Percentiles rank a stretch among this genome's conserved stretches.
These are phyloP conservation scores for Scylla paramamosain DNA, from an alignment of 1,140 invertebrate species.

Conservation along the genomic window DNA sequence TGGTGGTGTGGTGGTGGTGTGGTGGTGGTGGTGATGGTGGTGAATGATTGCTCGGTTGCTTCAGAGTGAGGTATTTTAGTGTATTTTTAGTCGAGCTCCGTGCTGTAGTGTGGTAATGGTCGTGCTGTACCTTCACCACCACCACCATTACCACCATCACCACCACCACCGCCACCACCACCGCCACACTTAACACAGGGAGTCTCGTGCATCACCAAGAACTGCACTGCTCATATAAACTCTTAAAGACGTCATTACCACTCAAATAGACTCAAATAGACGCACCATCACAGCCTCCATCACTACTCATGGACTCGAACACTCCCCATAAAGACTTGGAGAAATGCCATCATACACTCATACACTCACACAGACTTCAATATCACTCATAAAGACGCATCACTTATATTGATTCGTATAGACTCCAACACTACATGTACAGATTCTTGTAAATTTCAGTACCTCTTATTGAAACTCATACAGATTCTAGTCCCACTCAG, in stretches of 20 bases:
- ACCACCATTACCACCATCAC: neutral
- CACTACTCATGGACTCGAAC: neutral
- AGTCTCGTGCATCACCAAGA: neutral
- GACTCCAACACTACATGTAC: neutral
- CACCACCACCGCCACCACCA: neutral
- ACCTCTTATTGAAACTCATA: no score
- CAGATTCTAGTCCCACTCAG: no score
- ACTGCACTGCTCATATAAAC: no score
- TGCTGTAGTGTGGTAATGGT: no score
- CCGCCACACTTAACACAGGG: neutral
- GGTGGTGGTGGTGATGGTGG: no score
- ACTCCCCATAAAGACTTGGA: neutral
- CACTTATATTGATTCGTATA: neutral
- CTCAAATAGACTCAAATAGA: neutral
- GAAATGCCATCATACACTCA: neutral
- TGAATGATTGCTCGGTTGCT: no score
- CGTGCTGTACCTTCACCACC: neutral
- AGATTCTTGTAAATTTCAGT: neutral
- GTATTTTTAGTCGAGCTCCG: no score
- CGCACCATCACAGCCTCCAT: neutral
- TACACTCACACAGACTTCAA: neutral
- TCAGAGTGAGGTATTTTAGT: no score
- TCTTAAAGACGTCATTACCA: neutral
- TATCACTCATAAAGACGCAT: neutral
- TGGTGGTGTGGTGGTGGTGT: no score